Evolutionary conservation across 2,888 invertebrate species (phyloP).

Genomic region (Leucophenga maculata): DNA sequence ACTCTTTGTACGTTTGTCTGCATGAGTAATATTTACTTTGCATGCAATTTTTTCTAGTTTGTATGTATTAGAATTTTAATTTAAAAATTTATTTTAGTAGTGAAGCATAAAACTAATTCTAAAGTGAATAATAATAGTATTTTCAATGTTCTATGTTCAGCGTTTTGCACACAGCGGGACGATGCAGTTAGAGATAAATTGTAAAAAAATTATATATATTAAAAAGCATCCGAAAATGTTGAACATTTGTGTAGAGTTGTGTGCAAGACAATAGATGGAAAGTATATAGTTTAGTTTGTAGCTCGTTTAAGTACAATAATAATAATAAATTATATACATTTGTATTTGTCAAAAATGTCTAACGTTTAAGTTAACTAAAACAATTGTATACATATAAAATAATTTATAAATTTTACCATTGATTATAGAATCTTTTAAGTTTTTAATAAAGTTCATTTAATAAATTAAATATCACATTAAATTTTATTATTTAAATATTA

Average conservation of each 20-base stretch:
- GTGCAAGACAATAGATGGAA: background rate
- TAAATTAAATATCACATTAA: too few relatives aligned
- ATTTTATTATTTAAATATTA: too few relatives aligned
- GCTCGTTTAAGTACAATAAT: slow-evolving; percentile 37
- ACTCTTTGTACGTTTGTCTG: slow-evolving; percentile 36
- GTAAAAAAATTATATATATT: background rate
- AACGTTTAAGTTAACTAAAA: slow-evolving; percentile 45
- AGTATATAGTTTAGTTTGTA: slow-evolving; percentile 4
- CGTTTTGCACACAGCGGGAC: slow-evolving; percentile 40
- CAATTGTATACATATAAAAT: slow-evolving; percentile 40
- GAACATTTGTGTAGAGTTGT: background rate
- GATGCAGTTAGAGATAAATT: background rate
- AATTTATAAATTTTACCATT: slow-evolving; percentile 58
- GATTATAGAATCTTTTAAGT: slow-evolving; percentile 51
- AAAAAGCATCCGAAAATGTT: background rate
- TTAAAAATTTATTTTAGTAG: slow-evolving; percentile 7
- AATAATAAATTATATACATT: slow-evolving; percentile 43
- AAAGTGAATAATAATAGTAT: slow-evolving; percentile 42
- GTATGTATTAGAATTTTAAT: slow-evolving; percentile 25
- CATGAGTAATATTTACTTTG: slow-evolving; percentile 63
- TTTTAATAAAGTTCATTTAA: slow-evolving; percentile 49
- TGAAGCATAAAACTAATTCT: too few relatives aligned
- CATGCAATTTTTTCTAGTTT: slow-evolving; percentile 36
- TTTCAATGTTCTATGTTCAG: slow-evolving; percentile 38
- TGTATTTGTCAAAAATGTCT: slow-evolving; percentile 54